Conservation (phyloP, 2,797 vertebrate species). For the Jordanella pulchra region DNA sequence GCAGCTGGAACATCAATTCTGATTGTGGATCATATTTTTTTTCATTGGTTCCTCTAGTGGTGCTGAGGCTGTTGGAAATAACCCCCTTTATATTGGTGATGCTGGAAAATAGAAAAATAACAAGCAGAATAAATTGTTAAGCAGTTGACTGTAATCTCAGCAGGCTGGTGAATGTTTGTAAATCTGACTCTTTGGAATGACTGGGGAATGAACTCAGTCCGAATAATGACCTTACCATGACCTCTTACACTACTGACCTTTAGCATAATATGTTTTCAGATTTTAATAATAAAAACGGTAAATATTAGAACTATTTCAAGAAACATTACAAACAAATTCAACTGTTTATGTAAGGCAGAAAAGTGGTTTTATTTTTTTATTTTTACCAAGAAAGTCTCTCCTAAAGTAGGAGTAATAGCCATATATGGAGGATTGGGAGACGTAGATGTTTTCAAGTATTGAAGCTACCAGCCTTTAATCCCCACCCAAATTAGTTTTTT, state of each 20-base stretch:
- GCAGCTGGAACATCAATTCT: constrained; percentile 61
- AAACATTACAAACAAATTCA: background rate
- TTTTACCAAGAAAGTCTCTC: background rate
- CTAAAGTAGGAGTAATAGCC: background rate
- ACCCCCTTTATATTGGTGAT: constrained; percentile 44
- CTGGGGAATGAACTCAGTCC: constrained; percentile 43
- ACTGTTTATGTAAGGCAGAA: background rate
- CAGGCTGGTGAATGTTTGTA: constrained; percentile 55
- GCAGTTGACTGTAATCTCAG: constrained; percentile 53
- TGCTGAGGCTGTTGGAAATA: constrained; percentile 54
- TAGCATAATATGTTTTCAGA: constrained; percentile 20
- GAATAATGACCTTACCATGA: constrained; percentile 58
- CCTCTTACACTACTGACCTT: constrained; percentile 36
- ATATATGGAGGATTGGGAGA: background rate
- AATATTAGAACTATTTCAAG: background rate
- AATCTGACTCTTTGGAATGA: constrained; percentile 65
- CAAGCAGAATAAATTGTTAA: constrained; percentile 34
- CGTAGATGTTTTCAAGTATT: background rate
- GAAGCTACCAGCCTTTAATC: background rate
- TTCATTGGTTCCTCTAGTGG: constrained; percentile 43
- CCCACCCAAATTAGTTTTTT: too few relatives aligned
- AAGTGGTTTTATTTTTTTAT: background rate
- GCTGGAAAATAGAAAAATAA: constrained; percentile 59
- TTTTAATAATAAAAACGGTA: too few relatives aligned
- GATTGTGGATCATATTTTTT: constrained; percentile 61